A percentile compares a stretch with the other conserved stretches of the same genome.
Evolutionary conservation across 2,797 vertebrate genomes (phyloP).

Genomic region (Macropodus opercularis): DNA sequence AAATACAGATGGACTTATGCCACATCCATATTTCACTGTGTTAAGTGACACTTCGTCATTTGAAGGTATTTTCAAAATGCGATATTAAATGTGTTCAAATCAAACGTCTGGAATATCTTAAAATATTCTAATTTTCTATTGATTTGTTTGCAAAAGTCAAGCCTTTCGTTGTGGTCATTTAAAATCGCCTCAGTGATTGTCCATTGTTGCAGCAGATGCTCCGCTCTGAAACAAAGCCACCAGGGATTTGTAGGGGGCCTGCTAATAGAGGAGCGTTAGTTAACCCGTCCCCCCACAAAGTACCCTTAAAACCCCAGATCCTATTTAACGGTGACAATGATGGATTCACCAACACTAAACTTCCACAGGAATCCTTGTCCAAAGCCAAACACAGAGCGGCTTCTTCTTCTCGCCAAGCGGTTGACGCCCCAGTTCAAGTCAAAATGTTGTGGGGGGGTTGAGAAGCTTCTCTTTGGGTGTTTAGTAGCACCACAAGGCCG

Average conservation of each 20-base stretch:
- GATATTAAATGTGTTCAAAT: background rate
- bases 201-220: slow-evolving; percentile 70
- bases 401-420: slow-evolving; percentile 47
- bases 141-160: slow-evolving; percentile 24
- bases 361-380: slow-evolving; percentile 59
- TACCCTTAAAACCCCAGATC: slow-evolving; percentile 47
- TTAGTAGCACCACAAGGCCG: slow-evolving; percentile 61
- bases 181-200: slow-evolving; percentile 21
- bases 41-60: slow-evolving; percentile 54
- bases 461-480: slow-evolving; percentile 45
- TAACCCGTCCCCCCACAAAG: slow-evolving; percentile 57
- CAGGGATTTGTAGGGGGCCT: slow-evolving; percentile 51
- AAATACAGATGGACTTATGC: slow-evolving; percentile 69
- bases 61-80: background rate
- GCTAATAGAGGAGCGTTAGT: slow-evolving; percentile 58
- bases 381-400: slow-evolving; percentile 63
- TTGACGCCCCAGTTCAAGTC: slow-evolving; percentile 39
- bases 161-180: slow-evolving; percentile 2
- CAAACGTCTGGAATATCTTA: background rate
- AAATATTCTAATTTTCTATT: background rate
- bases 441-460: slow-evolving; percentile 30
- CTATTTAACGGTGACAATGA: slow-evolving; percentile 76
- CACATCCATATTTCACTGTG: slow-evolving; percentile 63
- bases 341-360: slow-evolving; percentile 69
- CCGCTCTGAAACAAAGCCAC: slow-evolving; percentile 56